These are phyloP conservation scores for Phainopepla nitens DNA, from an alignment of 2,113 vertebrate species.

Conservation along the genomic window DNA sequence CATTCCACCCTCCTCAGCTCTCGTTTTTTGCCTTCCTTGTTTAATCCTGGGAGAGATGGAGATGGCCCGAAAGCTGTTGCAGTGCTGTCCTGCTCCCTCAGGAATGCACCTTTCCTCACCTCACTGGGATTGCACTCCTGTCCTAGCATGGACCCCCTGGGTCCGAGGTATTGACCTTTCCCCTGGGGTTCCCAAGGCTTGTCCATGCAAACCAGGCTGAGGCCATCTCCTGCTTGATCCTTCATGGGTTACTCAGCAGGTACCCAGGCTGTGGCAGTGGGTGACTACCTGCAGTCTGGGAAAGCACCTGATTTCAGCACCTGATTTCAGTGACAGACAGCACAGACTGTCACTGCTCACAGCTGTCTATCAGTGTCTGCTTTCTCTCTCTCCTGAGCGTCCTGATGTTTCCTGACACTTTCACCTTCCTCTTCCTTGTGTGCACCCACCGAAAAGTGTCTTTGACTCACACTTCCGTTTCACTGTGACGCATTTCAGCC, in stretches of 20 bases:
- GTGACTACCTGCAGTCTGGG: background rate
- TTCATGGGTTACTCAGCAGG: background rate
- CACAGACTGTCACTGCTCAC: background rate
- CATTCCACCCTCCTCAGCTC: background rate
- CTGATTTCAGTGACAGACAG: too few species aligned
- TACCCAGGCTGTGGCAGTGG: background rate
- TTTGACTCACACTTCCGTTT: background rate
- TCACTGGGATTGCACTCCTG: background rate
- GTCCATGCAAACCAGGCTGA: background rate
- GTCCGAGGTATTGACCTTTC: background rate
- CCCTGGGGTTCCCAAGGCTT: background rate
- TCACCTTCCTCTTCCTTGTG: background rate
- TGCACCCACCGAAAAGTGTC: background rate
- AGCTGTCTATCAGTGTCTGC: background rate
- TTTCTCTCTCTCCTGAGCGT: background rate
- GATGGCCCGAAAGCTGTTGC: background rate
- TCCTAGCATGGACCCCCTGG: accelerated
- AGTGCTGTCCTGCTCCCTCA: background rate
- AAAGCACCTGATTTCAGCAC: accelerated
- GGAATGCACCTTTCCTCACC: background rate
- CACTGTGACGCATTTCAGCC: background rate
- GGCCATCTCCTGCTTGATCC: background rate
- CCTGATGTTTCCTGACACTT: background rate
- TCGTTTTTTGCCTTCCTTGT: background rate
- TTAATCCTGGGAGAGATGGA: background rate